Base-by-base conservation (phyloP, 2,113 vertebrate genomes). In the Recurvirostra avosetta region DNA sequence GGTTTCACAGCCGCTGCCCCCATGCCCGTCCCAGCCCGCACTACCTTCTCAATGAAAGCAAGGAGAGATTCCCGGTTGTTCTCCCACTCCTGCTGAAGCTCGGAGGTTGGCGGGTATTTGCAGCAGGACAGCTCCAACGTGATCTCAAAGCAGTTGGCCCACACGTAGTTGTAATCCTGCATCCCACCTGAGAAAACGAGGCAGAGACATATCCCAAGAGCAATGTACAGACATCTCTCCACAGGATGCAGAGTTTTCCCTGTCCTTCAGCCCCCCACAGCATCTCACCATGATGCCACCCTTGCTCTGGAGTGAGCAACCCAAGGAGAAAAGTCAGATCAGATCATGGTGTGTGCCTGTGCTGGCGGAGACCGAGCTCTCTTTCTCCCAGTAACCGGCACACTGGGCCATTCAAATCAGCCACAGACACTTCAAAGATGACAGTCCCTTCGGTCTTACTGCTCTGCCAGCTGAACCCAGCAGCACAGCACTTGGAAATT, bases 161-260 rank as follows among this genome's bases (percentile, higher is more conserved):
- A 97, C 53, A 99, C 90, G 14, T 99, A 99, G 98, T 99, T 99
- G 97, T 98, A 99, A 98, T 99, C 99, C 97, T 99, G 99, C 99
- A 99, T 99, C 52, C 99, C 99, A 92, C 99, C 99, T 99, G 94
- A 43, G 82, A 87, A 29, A 77, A 70, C 7, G 19, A 92, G 83
- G 82, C 77, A 97, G 47, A 97, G 70, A 72, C 41, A 55, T 14
- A 72, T 67, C 58, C 68, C 66, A 83, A 32, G 27, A 83, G 62
- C 71, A 89, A 79, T 2, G 13, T 9, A 78, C 86, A 74, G 70
- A 41, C 43, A 71, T 10, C 61, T 49, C 58, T 6, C 43, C 79
- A 58, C 0, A 0, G 36, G 45, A 61, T 17, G 9, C 15, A 49
- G 7, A 0, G 38, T 66, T 3, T n/a, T 15, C 40, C 38, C 32